These are phyloP conservation scores for Xanthorhoe spadicearia DNA, from an alignment of 2,888 invertebrate species.

Conservation along the genomic window DNA sequence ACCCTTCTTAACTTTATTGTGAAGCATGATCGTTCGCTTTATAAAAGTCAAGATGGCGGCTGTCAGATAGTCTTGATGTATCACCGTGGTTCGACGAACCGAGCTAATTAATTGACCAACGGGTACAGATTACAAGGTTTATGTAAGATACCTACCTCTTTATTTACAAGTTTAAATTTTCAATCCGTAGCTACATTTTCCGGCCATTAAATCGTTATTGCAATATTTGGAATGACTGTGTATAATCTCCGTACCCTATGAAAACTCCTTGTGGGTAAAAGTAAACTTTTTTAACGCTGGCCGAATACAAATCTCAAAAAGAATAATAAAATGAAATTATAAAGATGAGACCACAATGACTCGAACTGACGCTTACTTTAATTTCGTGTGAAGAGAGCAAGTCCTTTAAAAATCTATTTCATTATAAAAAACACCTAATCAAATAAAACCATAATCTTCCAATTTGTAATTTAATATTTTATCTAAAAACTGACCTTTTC, in stretches of 20 bases:
- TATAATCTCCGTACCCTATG: no score
- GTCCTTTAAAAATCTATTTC: no score
- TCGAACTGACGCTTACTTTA: neutral
- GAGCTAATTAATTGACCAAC: conserved; percentile 17
- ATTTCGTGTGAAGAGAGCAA: no score
- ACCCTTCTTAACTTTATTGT: neutral
- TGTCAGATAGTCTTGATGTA: conserved; percentile 24
- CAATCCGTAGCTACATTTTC: no score
- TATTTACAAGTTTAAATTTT: neutral
- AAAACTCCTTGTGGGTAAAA: no score
- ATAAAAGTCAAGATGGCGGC: conserved; percentile 27
- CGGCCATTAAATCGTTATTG: no score
- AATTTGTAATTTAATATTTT: neutral
- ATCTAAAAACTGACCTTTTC: neutral
- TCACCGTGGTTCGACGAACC: conserved; percentile 18
- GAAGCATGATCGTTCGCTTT: conserved; percentile 12
- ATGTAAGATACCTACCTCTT: neutral
- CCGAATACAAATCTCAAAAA: neutral
- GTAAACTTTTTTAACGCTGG: neutral
- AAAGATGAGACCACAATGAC: neutral
- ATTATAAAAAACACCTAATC: no score
- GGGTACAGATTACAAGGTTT: conserved; percentile 7
- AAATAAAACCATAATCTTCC: no score
- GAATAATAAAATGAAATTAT: neutral
- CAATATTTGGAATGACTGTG: no score